Base-by-base conservation (phyloP, 2,888 invertebrate genomes). In the Ellobium chinense region DNA sequence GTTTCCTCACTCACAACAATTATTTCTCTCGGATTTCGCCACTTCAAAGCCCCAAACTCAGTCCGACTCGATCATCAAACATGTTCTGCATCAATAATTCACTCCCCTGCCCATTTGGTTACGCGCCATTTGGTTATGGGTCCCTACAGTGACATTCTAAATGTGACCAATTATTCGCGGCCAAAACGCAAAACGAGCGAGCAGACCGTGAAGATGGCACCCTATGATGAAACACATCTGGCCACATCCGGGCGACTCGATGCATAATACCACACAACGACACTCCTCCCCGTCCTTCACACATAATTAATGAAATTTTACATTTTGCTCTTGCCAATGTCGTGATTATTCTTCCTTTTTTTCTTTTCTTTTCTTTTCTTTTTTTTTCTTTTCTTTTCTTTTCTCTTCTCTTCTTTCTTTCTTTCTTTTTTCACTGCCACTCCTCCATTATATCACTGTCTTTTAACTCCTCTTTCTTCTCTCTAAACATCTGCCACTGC, bases 221-320 rank as follows among this genome's bases (percentile, higher is more conserved):
- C 70, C 70, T 36, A 21, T 70, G 70, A 70, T 70, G 70, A 70
- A 70, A 70, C 70, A 31, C 70, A 70, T 70, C 70, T 70, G 70
- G 70, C 70, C 70, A 70, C 70, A 70, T 70, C 70, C 70, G 70
- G 70, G 46, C 56, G 58, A 58, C 70, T 34, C 56, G n/a, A 9
- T 2, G 70, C 58, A 36, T n/a, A n/a, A n/a, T n/a, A n/a, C n/a
- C 34, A 54, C 24, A 46, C 24, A n/a, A 56, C 34, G 34, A 34
- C 34, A 29, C 58, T 70, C 70, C 24, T 70, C 24, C 58, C 34
- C 70, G 70, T 56, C 36, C 58, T 70, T 70, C 70, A 70, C 56
- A 56, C 24, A n/a, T n/a, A 31, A 34, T 12, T 56, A 70, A 70
- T 70, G 34, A 56, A 31, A 70, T 70, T 58, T 46, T 18, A 46